These are phyloP conservation scores for Cephalotes varians DNA, from an alignment of 2,888 invertebrate genomes.

Conservation along the genomic window DNA sequence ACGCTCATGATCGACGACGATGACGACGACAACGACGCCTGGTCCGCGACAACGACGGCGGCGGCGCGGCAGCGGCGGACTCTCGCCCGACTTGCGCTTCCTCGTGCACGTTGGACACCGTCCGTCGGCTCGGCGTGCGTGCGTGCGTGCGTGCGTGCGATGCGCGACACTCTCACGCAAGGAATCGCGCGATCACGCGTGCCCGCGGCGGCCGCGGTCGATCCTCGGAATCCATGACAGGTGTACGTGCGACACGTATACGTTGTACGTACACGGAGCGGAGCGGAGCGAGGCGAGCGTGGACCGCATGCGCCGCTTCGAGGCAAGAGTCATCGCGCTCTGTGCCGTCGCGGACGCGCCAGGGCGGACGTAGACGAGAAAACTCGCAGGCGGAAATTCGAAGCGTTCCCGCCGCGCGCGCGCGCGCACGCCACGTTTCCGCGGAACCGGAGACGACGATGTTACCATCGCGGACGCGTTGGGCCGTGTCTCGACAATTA, in stretches of 20 bases:
- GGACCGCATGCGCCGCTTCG: conserved; percentile 82
- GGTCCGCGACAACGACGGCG: conserved; percentile 16
- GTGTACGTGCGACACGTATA: conserved; percentile 62
- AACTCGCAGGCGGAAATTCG: conserved; percentile 52
- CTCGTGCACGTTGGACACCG: conserved; percentile 5
- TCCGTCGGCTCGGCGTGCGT: conserved; percentile 1
- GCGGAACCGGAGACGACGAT: neutral
- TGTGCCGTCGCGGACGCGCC: conserved; percentile 63
- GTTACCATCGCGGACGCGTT: neutral
- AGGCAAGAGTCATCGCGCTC: conserved; percentile 77
- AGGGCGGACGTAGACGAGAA: conserved; percentile 64
- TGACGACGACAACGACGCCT: conserved; percentile 27
- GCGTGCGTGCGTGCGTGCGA: conserved; percentile 56
- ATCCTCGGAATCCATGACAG: conserved; percentile 84
- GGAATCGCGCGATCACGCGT: conserved; percentile 79
- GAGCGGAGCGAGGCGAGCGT: conserved; percentile 61
- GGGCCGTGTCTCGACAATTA: neutral
- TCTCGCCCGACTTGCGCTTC: neutral
- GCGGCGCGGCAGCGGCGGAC: conserved; percentile 12
- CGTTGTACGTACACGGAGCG: conserved; percentile 39
- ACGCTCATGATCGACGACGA: conserved; percentile 44
- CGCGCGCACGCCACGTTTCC: neutral
- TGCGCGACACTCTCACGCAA: conserved; percentile 74
- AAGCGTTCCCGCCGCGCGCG: conserved; percentile 22
- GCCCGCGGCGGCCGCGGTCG: conserved; percentile 81